Conservation (phyloP, 2,888 invertebrate genomes). For the Coelopa pilipes region DNA sequence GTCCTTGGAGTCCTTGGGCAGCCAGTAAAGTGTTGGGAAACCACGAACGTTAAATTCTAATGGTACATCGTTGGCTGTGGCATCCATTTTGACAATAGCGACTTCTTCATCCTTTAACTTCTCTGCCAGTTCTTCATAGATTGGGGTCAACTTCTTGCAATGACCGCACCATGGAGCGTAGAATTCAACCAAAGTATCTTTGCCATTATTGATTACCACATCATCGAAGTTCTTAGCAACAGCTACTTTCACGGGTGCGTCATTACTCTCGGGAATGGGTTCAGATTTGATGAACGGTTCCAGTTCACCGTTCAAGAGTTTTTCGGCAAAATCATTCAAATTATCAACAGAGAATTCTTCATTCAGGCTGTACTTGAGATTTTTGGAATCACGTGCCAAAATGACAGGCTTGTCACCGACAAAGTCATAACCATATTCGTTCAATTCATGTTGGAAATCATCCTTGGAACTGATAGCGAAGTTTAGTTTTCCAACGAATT, state of each 20-base stretch:
- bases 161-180: slow-evolving; percentile 99
- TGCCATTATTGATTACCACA: slow-evolving; percentile 86
- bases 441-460: slow-evolving; percentile 93
- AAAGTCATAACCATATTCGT: slow-evolving; percentile 92
- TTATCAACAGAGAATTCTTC: slow-evolving; percentile 91
- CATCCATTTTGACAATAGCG: slow-evolving; percentile 96
- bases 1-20: slow-evolving; percentile 82
- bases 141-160: slow-evolving; percentile 94
- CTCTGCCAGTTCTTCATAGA: slow-evolving; percentile 92
- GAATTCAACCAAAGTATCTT: slow-evolving; percentile 96
- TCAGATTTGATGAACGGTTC: slow-evolving; percentile 97
- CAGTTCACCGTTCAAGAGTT: slow-evolving; percentile 82
- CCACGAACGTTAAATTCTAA: slow-evolving; percentile 89
- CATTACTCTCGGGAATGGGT: slow-evolving; percentile 85
- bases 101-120: slow-evolving; percentile 88
- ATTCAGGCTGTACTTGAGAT: slow-evolving; percentile 89
- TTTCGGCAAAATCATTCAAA: slow-evolving; percentile 85
- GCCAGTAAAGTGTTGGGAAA: slow-evolving; percentile 98
- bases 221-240: slow-evolving; percentile 98
- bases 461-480: slow-evolving; percentile 94
- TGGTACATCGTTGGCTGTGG: slow-evolving; percentile 98
- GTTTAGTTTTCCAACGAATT: slow-evolving; percentile 69
- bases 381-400: slow-evolving; percentile 82
- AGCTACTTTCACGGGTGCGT: slow-evolving; percentile 85
- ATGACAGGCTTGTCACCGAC: slow-evolving; percentile 91